These are phyloP conservation scores for Megalops atlanticus DNA, from an alignment of 2,113 vertebrate species.

Conservation along the genomic window DNA sequence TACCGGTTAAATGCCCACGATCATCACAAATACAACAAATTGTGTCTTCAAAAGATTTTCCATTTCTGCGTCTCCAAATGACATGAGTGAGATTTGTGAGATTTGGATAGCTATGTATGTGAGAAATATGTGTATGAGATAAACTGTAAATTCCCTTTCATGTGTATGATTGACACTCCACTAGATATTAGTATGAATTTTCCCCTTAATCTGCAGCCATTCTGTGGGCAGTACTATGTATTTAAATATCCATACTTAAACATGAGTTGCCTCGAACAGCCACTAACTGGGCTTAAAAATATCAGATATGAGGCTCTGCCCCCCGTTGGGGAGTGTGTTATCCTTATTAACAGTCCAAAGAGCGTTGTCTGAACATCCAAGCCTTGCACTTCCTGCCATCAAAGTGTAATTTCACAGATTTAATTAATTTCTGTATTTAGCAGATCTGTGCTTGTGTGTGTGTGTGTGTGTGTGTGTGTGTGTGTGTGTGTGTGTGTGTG, in stretches of 20 bases:
- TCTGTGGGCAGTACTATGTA: background rate
- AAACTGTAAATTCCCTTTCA: background rate
- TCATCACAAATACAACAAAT: too few relatives aligned
- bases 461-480: background rate
- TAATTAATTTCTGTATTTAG: background rate
- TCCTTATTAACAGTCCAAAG: background rate
- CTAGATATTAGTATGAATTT: background rate
- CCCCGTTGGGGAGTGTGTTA: background rate
- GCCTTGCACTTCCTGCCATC: background rate
- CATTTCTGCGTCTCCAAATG: too few relatives aligned
- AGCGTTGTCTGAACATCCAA: background rate
- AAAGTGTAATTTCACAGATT: background rate
- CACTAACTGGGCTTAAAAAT: background rate
- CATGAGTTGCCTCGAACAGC: background rate
- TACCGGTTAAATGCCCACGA: too few relatives aligned
- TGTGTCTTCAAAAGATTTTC: too few relatives aligned
- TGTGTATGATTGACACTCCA: background rate
- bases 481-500: conserved; percentile 5
- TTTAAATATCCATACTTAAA: background rate
- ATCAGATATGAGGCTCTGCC: conserved; percentile 8
- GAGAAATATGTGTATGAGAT: too few relatives aligned
- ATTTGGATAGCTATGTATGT: too few relatives aligned
- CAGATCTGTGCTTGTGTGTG: too few relatives aligned
- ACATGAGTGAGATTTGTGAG: too few relatives aligned
- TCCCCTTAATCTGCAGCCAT: background rate